Percentiles rank a stretch among this genome's conserved stretches.
Evolutionary conservation across 2,888 invertebrate species (phyloP).

Genomic region (Rhingia rostrata): DNA sequence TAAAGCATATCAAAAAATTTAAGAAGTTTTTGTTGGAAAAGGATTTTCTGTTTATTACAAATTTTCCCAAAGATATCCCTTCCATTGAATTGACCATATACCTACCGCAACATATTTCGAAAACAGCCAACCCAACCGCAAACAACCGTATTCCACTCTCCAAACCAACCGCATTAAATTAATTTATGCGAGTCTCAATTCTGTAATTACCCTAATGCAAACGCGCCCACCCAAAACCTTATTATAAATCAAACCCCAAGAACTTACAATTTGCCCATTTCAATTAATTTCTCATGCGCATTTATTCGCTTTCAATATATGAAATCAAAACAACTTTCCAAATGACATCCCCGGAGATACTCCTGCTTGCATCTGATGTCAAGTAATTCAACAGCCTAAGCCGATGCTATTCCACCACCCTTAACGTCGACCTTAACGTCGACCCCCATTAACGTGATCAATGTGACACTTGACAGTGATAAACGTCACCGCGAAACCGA

Average conservation of each 20-base stretch:
- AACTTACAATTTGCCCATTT: constrained; percentile 40
- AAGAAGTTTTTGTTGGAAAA: no score
- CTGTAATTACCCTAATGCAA: constrained; percentile 14
- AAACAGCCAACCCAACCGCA: no score
- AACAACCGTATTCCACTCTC: no score
- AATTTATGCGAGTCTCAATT: background rate
- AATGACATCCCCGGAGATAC: constrained; percentile 43
- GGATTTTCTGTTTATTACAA: no score
- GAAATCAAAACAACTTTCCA: constrained; percentile 62
- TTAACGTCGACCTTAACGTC: constrained; percentile 7
- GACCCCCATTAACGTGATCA: constrained; percentile 69
- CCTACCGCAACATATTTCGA: no score
- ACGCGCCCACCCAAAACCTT: constrained; percentile 22
- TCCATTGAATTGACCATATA: no score
- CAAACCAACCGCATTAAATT: constrained; percentile 2
- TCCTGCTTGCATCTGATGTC: constrained; percentile 38
- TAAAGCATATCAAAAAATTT: no score
- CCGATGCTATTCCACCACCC: background rate
- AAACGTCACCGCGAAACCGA: constrained; percentile 68
- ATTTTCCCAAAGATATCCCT: no score
- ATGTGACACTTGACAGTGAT: constrained; percentile 71
- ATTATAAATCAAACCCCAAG: constrained; percentile 55
- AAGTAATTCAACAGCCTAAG: constrained; percentile 39
- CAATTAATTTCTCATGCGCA: constrained; percentile 62
- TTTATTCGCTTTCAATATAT: constrained; percentile 53